phyloP scores from a whole-genome alignment of 1,140 invertebrate genomes.

The Tetranychus urticae region DNA sequence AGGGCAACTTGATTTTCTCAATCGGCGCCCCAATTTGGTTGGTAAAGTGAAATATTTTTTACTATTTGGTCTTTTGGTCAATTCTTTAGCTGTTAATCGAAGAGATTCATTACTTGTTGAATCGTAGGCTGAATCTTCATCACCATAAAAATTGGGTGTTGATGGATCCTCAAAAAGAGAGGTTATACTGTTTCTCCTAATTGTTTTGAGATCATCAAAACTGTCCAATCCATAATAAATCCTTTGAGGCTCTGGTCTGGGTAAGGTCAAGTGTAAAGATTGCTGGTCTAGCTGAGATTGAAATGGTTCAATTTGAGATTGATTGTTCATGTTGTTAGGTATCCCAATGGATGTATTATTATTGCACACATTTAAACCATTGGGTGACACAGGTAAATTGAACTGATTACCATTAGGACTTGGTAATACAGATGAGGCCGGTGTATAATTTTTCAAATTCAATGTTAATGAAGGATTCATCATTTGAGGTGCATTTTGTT shows the following conservation, averaged over 20 bases:
- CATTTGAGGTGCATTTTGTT: no score
- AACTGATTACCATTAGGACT: no score
- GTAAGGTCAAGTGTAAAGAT: background rate
- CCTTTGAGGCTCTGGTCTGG: background rate
- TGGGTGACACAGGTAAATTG: no score
- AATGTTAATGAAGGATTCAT: no score
- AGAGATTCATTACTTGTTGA: background rate
- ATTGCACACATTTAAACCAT: no score
- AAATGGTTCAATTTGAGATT: no score
- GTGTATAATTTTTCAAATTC: no score
- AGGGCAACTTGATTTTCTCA: background rate
- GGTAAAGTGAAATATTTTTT: background rate
- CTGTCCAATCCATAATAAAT: background rate
- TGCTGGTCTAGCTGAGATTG: background rate
- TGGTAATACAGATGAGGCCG: no score
- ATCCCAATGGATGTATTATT: no score
- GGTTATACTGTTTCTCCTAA: background rate
- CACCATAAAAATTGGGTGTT: background rate
- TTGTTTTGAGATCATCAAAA: background rate
- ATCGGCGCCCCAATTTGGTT: background rate
- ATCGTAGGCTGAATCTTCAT: background rate
- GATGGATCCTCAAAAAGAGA: background rate
- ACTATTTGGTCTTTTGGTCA: background rate
- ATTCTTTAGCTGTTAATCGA: background rate
- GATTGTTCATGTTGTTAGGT: no score